Base-by-base conservation (phyloP, 2,888 invertebrate genomes). In the Drosophila prostipennis region DNA sequence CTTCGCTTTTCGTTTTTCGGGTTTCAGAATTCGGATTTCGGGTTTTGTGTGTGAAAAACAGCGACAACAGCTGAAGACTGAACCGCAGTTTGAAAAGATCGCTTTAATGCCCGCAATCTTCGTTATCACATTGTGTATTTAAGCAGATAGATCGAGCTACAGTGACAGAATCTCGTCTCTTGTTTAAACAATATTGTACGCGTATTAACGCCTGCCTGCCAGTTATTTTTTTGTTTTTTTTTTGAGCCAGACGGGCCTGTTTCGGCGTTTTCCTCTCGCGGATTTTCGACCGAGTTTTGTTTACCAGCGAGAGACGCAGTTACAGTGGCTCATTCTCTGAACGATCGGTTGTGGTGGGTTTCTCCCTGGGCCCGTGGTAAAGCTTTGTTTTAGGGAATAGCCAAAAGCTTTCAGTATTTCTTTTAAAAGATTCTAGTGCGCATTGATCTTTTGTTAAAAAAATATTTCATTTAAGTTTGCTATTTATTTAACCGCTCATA, bases 121-220 rank as follows among this genome's bases (percentile, higher is more conserved):
- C 77, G 79, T 84, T 84, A 80, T 80, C 77, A 77, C 61, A 36
- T 51, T 83, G 80, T 81, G 73, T 83, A 56, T 67, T 80, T 86
- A 77, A 70, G 79, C 84, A 86, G 87, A 82, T 82, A 82, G 81
- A 83, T 86, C 73, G 69, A 52, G 48, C 39, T 45, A 7, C 45
- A 36, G 53, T 45, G 36, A 63, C 67, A 36, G 29, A 67, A 68
- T 49, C 56, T 42, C 43, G 61, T 70, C 70, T 70, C 72, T 70
- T 70, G 70, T 71, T 54, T 37, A 71, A 72, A 71, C 63, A 71
- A 37, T 67, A 46, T 48, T 53, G 40, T 67, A 56, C 45, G 42
- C 59, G 49, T 55, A 60, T 68, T 73, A 72, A 72, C 60, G 70
- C 53, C 51, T 59, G 34, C 16, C 39, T 53, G 57, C 51, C 49